Base-by-base conservation (phyloP, 1,140 invertebrate genomes). In the Sogatella furcifera region DNA sequence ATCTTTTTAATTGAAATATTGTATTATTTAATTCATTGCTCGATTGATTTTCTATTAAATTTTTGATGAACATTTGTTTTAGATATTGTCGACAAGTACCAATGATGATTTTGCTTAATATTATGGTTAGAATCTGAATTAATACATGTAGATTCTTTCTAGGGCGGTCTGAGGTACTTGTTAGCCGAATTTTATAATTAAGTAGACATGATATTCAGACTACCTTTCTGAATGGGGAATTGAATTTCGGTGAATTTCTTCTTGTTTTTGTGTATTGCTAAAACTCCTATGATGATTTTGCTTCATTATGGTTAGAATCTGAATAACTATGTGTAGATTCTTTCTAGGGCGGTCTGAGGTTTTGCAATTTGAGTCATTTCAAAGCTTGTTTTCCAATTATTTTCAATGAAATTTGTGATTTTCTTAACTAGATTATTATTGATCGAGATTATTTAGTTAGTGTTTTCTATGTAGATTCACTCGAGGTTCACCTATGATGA, bases 341-440 rank as follows among this genome's bases (percentile, higher is more conserved):
- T 22, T 22, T 34, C 60, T 61, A 56, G 60, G 53, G 52, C 54
- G 60, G 54, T 61, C 54, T 61, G 52, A 61, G 38, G 13, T 11
- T 10, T 42, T n/a, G n/a, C 24, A 28, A 6, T 28, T 34, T 24
- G 10, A 8, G 46, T 17, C 6, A 4, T 22, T 56, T 49, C 9
- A 9, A 17, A 58, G 2, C 8, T 38, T 38, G 8, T 4, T 9
- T 31, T 31, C 10, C 10, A 5, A 10, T 31, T 31, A 5, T 4
- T 38, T 11, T 38, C 11, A 38, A 13, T 38, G 2, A 2, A 49
- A 49, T 49, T 49, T 49, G 17, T 65, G 64, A 62, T 63, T 70
- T 62, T 66, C 65, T 61, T n/a, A n/a, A n/a, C n/a, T n/a, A n/a
- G n/a, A n/a, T n/a, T n/a, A n/a, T n/a, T n/a, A n/a, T n/a, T n/a